phyloP scores from a whole-genome alignment of 1,140 invertebrate genomes.

The Teleogryllus occipitalis region DNA sequence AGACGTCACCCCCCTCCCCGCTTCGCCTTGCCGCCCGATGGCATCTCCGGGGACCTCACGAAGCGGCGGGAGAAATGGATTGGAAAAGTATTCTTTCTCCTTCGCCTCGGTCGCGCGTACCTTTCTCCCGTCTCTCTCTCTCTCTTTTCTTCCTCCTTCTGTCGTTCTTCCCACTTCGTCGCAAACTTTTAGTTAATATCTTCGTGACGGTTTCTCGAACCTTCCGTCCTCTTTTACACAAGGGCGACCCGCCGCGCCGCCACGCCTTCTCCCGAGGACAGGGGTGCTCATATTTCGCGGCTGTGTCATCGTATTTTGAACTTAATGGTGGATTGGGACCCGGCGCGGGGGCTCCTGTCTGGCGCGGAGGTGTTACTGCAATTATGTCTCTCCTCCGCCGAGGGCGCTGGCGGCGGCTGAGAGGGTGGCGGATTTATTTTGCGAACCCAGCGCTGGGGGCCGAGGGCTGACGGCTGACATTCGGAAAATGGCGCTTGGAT shows the following conservation, averaged over 20 bases:
- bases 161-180: too few relatives aligned
- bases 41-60: not conserved
- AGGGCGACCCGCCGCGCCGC: too few relatives aligned
- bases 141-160: not conserved
- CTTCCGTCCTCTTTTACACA: not conserved
- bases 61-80: conserved; percentile 12
- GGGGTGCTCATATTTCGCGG: not conserved
- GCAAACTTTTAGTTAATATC: too few relatives aligned
- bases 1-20: not conserved
- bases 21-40: not conserved
- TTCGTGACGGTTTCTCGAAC: too few relatives aligned
- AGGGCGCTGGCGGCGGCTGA: too few relatives aligned
- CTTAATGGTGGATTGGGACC: too few relatives aligned
- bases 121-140: not conserved
- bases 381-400: too few relatives aligned
- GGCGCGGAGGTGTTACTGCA: too few relatives aligned
- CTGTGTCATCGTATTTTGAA: not conserved
- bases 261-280: not conserved
- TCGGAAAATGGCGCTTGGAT: not conserved
- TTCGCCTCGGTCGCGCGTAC: not conserved
- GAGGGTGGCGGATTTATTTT: too few relatives aligned
- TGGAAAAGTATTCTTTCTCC: conserved; percentile 8
- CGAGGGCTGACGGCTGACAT: not conserved
- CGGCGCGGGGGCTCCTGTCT: too few relatives aligned
- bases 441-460: too few relatives aligned